Percentiles rank a stretch among this genome's conserved stretches.
Evolutionary conservation across 1,140 invertebrate species (phyloP).

Genomic region (Pentalonia nigronervosa): DNA sequence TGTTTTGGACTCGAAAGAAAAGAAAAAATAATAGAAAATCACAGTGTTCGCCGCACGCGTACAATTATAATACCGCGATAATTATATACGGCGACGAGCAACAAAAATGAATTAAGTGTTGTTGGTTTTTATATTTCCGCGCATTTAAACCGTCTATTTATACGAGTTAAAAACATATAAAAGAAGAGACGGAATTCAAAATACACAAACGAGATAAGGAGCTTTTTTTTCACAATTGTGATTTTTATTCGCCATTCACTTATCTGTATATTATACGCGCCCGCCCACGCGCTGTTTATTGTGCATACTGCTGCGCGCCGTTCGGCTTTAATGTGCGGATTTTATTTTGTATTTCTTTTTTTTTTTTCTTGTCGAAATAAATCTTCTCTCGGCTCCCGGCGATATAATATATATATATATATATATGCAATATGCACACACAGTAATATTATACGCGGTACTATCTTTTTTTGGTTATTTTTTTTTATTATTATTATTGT

Average conservation of each 20-base stretch:
- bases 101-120: background rate
- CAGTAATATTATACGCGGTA: background rate
- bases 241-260: slow-evolving; percentile 6
- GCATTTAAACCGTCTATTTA: background rate
- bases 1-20: background rate
- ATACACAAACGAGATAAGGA: background rate
- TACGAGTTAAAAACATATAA: background rate
- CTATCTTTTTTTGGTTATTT: background rate
- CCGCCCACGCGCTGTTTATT: background rate
- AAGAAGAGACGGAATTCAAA: background rate
- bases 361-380: background rate
- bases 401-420: background rate
- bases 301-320: background rate
- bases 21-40: background rate
- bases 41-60: background rate
- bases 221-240: background rate
- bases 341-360: background rate
- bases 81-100: background rate
- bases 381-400: background rate
- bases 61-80: too few relatives aligned
- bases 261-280: background rate
- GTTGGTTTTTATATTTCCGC: background rate
- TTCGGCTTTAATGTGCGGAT: background rate
- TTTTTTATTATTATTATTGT: background rate
- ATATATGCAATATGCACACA: too few relatives aligned